These are phyloP conservation scores for Sylvilagus floridanus DNA, from an alignment of 2,797 vertebrate species.

Conservation along the genomic window DNA sequence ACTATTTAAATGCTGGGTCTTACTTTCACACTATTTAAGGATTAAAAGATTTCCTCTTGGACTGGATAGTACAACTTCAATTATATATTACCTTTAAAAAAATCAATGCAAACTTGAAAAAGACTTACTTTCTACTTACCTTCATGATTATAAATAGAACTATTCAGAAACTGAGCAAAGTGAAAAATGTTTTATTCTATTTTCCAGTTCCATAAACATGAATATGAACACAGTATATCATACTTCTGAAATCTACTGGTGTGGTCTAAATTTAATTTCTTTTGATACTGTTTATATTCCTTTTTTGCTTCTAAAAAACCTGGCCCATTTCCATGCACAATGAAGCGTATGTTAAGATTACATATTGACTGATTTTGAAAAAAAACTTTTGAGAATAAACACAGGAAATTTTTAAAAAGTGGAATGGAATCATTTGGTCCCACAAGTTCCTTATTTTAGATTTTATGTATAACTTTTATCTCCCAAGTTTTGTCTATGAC, in stretches of 20 bases:
- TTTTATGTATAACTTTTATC: conserved; percentile 58
- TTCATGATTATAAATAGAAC: conserved; percentile 85
- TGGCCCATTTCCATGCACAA: conserved; percentile 81
- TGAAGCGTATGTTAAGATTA: conserved; percentile 79
- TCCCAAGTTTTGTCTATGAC: conserved; percentile 69
- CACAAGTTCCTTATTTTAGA: conserved; percentile 81
- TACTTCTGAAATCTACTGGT: conserved; percentile 82
- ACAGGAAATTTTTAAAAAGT: conserved; percentile 76
- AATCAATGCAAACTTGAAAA: conserved; percentile 80
- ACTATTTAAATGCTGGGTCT: conserved; percentile 66
- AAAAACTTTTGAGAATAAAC: conserved; percentile 43
- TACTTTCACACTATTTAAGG: conserved; percentile 70
- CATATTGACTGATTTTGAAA: conserved; percentile 58
- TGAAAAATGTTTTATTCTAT: conserved; percentile 84
- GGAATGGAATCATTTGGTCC: conserved; percentile 89
- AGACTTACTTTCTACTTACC: conserved; percentile 85
- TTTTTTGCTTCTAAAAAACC: conserved; percentile 74
- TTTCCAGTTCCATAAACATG: conserved; percentile 88
- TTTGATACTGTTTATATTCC: conserved; percentile 77
- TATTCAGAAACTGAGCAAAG: conserved; percentile 83
- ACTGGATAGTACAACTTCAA: conserved; percentile 81
- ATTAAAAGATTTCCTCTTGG: conserved; percentile 69
- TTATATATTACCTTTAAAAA: conserved; percentile 64
- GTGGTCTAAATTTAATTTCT: conserved; percentile 82
- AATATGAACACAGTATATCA: conserved; percentile 86